Base-by-base conservation (phyloP, 2,888 invertebrate species). In the Pachycephus smyrnensis region DNA sequence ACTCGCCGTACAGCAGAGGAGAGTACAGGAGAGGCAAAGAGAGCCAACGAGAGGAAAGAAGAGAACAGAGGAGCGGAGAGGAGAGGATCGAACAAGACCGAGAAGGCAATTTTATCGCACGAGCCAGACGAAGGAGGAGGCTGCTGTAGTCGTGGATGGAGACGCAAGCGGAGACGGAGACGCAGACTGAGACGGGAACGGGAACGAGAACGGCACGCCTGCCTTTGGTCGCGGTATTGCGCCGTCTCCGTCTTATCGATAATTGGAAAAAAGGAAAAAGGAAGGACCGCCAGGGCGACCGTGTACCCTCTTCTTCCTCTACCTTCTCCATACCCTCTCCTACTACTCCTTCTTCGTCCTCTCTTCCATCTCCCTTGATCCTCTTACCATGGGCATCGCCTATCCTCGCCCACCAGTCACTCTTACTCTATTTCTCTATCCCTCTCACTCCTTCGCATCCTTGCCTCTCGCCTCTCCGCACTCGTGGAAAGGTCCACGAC, bases 161-260 rank as follows among this genome's bases (percentile, higher is more conserved):
- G 37, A 37, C 35, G 71, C 37, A 40, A 76, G 55, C 36, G 69
- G 68, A 68, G 75, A 33, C 37, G 33, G 33, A 76, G 68, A 75
- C 35, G 69, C 40, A 68, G 68, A 80, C 31, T 69, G 31, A 55
- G 71, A 71, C 75, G 76, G 76, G 40, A 71, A 71, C 68, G 33
- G 37, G 73, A 68, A 73, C 68, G 33, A 31, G 73, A 68, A 73
- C 69, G 75, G 69, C 75, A 75, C 71, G 75, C 73, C 33, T 35
- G 76, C 78, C 73, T 31, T 36, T 33, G 81, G 80, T 82, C 84
- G 84, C 86, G 83, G 83, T 82, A 86, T 86, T 85, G 86, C 87
- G 86, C 88, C 86, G 85, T 88, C 87, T 85, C 86, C 83, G 86
- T 88, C 87, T 89, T 89, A 89, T 89, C 89, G 89, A 88, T 88